These are phyloP conservation scores for Phycodurus eques DNA, from an alignment of 2,113 vertebrate species.

Conservation along the genomic window DNA sequence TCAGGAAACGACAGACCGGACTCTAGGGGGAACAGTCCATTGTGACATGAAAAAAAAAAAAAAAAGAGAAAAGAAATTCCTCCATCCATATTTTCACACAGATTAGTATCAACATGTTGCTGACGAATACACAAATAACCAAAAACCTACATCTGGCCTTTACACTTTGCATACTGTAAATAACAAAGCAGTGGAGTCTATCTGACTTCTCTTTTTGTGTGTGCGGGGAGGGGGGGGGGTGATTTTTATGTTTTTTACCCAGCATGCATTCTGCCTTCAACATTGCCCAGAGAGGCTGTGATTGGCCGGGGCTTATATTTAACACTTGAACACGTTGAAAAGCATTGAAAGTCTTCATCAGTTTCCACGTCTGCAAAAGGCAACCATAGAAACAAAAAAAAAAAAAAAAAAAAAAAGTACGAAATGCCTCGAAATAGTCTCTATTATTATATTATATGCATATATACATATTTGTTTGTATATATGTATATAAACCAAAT, in stretches of 20 bases:
- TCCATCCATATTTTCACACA: not conserved
- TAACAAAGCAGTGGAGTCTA: not conserved
- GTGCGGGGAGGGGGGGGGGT: not conserved
- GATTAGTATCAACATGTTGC: not conserved
- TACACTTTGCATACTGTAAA: not conserved
- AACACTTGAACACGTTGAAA: not conserved
- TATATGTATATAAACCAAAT: conserved; percentile 45
- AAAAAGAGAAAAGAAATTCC: not conserved
- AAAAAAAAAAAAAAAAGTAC: conserved; percentile 68
- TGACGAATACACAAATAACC: not conserved
- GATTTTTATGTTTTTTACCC: not conserved
- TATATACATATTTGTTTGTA: conserved; percentile 1
- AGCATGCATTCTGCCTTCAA: conserved; percentile 30
- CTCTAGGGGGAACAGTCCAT: not conserved
- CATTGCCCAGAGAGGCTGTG: conserved; percentile 47
- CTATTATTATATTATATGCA: too few species aligned
- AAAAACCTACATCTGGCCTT: not conserved
- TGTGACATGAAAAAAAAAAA: not conserved
- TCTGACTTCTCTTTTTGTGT: not conserved
- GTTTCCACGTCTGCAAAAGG: conserved; percentile 52
- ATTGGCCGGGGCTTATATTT: not conserved
- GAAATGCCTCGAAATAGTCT: conserved; percentile 38
- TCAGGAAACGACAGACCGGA: not conserved
- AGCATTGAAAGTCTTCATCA: not conserved
- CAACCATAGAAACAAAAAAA: conserved; percentile 66